Percentiles rank a stretch among this genome's conserved stretches.
These are phyloP conservation scores for Drosophila saltans DNA, from an alignment of 1,140 invertebrate species.

Conservation along the genomic window DNA sequence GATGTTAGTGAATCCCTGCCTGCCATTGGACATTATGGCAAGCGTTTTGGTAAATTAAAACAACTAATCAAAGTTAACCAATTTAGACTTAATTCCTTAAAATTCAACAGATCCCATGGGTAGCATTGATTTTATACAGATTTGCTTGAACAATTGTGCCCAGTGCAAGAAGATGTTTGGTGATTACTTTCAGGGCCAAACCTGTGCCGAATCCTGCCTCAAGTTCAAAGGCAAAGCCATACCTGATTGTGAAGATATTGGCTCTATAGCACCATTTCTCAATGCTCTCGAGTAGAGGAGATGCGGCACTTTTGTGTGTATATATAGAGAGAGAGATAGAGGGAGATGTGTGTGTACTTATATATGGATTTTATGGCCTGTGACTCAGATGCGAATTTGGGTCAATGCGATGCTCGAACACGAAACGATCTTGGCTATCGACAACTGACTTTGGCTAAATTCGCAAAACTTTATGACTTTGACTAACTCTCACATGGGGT, in stretches of 20 bases:
- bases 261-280: slow-evolving; percentile 91
- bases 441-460: slow-evolving; percentile 38
- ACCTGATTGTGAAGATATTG: slow-evolving; percentile 92
- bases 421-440: slow-evolving; percentile 43
- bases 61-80: no score
- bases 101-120: slow-evolving; percentile 66
- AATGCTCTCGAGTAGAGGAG: slow-evolving; percentile 84
- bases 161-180: slow-evolving; percentile 95
- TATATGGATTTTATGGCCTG: slow-evolving; percentile 52
- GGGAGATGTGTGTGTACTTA: slow-evolving; percentile 21
- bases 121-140: slow-evolving; percentile 80
- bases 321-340: background rate
- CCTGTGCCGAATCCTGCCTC: slow-evolving; percentile 92
- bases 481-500: slow-evolving; percentile 26
- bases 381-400: slow-evolving; percentile 64
- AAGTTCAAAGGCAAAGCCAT: slow-evolving; percentile 92
- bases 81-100: no score
- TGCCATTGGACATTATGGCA: slow-evolving; percentile 69
- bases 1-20: slow-evolving; percentile 57
- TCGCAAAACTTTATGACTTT: slow-evolving; percentile 39
- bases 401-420: slow-evolving; percentile 65
- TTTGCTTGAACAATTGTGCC: slow-evolving; percentile 93
- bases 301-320: slow-evolving; percentile 19
- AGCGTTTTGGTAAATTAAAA: slow-evolving; percentile 68
- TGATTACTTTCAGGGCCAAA: slow-evolving; percentile 91